Evolutionary conservation across 2,888 invertebrate species (phyloP).

Genomic region (Epinotia nisella): DNA sequence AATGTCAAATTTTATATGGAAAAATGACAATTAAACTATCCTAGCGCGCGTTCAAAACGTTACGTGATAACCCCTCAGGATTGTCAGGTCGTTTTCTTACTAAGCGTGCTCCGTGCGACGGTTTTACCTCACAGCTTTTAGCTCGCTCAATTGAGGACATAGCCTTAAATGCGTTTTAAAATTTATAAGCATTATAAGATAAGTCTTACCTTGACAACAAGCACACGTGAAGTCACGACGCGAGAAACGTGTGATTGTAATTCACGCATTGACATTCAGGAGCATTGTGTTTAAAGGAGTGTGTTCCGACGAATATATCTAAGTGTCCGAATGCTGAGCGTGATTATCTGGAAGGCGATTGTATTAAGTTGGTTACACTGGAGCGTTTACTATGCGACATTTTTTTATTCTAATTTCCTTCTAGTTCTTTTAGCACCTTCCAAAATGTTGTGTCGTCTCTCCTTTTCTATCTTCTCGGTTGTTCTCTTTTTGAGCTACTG

Average conservation of each 20-base stretch:
- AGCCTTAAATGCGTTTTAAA: conserved; percentile 19
- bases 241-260: conserved; percentile 24
- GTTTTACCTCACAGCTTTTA: background rate
- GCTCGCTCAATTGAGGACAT: conserved; percentile 6
- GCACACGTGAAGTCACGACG: conserved; percentile 29
- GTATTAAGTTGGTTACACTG: background rate
- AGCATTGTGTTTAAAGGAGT: background rate
- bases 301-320: conserved; percentile 1
- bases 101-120: background rate
- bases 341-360: background rate
- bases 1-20: no score
- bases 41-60: no score
- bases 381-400: no score
- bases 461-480: no score
- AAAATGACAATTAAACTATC: no score
- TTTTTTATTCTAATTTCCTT: background rate
- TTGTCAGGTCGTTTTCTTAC: no score
- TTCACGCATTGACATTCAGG: conserved; percentile 27
- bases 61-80: no score
- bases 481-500: no score
- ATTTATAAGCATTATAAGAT: conserved; percentile 31
- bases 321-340: background rate
- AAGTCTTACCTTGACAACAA: conserved; percentile 26
- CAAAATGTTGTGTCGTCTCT: background rate
- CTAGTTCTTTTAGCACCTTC: background rate